Conservation (phyloP, 2,797 vertebrate genomes). For the Eulemur rubriventer region DNA sequence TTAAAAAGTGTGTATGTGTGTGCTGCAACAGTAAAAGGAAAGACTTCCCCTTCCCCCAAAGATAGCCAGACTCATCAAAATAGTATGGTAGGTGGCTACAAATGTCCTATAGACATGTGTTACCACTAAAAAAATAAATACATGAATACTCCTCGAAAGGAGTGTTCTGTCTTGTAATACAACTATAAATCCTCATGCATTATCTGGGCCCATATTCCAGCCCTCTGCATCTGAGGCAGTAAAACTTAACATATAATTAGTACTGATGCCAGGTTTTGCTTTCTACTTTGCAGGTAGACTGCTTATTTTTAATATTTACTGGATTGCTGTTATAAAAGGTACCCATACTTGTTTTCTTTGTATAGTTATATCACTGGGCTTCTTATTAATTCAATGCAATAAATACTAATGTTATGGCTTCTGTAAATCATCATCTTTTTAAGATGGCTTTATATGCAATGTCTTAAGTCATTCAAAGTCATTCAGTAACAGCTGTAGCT, state of each 20-base stretch:
- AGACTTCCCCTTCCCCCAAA: not conserved
- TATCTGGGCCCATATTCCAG: no score
- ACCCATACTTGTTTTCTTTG: not conserved
- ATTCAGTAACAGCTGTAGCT: not conserved
- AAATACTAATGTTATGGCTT: constrained; percentile 3
- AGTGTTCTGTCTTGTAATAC: not conserved
- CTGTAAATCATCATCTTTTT: not conserved
- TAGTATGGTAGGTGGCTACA: not conserved
- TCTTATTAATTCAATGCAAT: not conserved
- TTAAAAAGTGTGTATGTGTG: not conserved
- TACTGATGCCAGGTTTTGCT: not conserved
- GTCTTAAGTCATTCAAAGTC: not conserved
- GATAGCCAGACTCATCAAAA: not conserved
- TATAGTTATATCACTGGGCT: not conserved
- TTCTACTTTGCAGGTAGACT: not conserved
- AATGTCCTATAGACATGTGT: not conserved
- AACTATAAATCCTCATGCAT: not conserved
- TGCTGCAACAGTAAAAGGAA: not conserved
- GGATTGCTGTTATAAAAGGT: not conserved
- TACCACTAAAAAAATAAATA: not conserved
- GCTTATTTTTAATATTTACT: constrained; percentile 42
- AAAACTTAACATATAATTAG: not conserved
- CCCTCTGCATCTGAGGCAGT: not conserved
- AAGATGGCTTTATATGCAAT: not conserved
- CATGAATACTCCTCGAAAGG: not conserved